phyloP scores from a whole-genome alignment of 2,113 vertebrate genomes.

The Anas platyrhynchos region DNA sequence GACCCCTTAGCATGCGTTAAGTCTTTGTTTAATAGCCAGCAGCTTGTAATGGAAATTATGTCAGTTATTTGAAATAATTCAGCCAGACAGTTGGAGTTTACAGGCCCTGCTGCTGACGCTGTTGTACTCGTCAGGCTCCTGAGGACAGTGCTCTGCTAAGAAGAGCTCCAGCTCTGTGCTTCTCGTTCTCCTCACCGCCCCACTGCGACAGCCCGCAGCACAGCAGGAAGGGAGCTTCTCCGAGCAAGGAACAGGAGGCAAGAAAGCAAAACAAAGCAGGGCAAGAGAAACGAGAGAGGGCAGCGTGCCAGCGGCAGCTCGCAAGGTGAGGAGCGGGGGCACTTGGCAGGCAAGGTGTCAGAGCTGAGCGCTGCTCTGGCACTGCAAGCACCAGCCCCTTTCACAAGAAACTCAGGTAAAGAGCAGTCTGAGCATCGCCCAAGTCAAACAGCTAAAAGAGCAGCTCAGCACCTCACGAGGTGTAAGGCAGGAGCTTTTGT shows the following conservation, averaged over 20 bases:
- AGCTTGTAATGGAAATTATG: not conserved
- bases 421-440: not conserved
- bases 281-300: not conserved
- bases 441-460: not conserved
- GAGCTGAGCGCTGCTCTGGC: not conserved
- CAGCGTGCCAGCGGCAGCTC: rapidly evolving
- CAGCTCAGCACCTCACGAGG: not conserved
- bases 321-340: not conserved
- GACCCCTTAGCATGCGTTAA: rapidly evolving
- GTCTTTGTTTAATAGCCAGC: not conserved
- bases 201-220: not conserved
- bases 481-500: not conserved
- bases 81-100: rapidly evolving
- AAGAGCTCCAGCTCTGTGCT: too few relatives aligned
- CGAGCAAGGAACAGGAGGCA: not conserved
- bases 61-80: not conserved
- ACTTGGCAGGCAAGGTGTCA: rapidly evolving
- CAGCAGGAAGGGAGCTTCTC: not conserved
- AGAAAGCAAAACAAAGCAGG: not conserved
- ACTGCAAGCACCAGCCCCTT: not conserved
- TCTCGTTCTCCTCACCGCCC: not conserved
- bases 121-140: not conserved
- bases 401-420: not conserved
- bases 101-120: not conserved
- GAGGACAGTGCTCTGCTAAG: not conserved